Percentiles rank a stretch among this genome's conserved stretches.
Evolutionary conservation across 2,113 vertebrate genomes (phyloP).

Genomic region (Monopterus albus): DNA sequence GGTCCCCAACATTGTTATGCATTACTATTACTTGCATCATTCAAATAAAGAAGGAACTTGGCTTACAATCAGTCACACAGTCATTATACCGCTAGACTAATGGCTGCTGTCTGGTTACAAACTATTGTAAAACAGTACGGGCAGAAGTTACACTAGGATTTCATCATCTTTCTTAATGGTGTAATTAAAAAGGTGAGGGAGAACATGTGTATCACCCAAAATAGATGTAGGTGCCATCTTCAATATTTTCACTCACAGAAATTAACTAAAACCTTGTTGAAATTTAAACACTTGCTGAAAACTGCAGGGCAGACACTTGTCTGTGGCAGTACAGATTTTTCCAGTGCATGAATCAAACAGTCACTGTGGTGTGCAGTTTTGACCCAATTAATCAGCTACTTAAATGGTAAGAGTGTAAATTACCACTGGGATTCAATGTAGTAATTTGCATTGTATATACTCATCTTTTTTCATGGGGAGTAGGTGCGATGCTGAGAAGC

Average conservation of each 20-base stretch:
- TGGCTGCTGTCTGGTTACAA: conserved; percentile 73
- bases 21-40: conserved; percentile 86
- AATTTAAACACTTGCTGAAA: conserved; percentile 37
- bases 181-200: conserved; percentile 66
- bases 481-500: conserved; percentile 33
- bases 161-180: conserved; percentile 78
- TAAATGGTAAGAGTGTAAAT: conserved; percentile 52
- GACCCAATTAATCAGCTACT: conserved; percentile 73
- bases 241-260: conserved; percentile 25
- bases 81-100: conserved; percentile 74
- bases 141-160: conserved; percentile 76
- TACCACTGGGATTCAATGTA: conserved; percentile 50
- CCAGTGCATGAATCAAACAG: conserved; percentile 52
- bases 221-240: conserved; percentile 44
- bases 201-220: conserved; percentile 34
- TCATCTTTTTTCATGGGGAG: conserved; percentile 39
- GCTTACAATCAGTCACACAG: conserved; percentile 81
- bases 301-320: conserved; percentile 29
- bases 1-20: conserved; percentile 61
- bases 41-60: conserved; percentile 72
- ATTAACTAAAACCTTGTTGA: conserved; percentile 40
- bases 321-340: conserved; percentile 22
- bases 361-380: conserved; percentile 56
- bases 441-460: conserved; percentile 60
- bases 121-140: conserved; percentile 73